A percentile compares a stretch with the other conserved stretches of the same genome.
Evolutionary conservation across 2,797 vertebrate species (phyloP).

Genomic region (Phylloscopus collybita): DNA sequence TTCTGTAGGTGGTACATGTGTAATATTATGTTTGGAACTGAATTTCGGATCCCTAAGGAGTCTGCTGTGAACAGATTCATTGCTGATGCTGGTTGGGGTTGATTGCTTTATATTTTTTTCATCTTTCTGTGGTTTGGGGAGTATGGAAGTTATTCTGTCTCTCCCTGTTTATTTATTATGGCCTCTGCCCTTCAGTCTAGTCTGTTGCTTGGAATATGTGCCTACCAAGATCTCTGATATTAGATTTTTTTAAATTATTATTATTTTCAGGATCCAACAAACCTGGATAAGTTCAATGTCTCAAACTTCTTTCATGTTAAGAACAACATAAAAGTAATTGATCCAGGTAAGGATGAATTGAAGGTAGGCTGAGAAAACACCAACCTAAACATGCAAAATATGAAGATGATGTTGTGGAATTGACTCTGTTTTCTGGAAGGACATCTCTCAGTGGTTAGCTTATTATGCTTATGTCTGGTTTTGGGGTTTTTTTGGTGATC

Average conservation of each 20-base stretch:
- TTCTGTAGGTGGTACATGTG: not conserved
- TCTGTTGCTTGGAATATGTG: not conserved
- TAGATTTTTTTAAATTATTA: not conserved
- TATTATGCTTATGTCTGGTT: not conserved
- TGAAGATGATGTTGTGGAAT: not conserved
- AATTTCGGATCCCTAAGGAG: not conserved
- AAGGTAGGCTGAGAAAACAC: not conserved
- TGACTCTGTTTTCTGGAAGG: not conserved
- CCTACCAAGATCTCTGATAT: not conserved
- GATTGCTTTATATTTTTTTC: not conserved
- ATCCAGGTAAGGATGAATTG: slow-evolving; percentile 83
- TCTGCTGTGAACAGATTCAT: not conserved
- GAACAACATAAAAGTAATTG: slow-evolving; percentile 91
- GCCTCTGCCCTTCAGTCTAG: not conserved
- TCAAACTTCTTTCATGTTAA: slow-evolving; percentile 95
- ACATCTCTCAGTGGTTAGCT: not conserved
- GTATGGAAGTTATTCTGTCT: not conserved
- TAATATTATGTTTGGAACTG: not conserved
- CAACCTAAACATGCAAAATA: not conserved
- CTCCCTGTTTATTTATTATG: not conserved
- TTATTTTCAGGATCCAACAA: slow-evolving; percentile 88
- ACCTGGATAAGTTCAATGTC: slow-evolving; percentile 98
- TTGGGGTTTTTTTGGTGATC: not conserved
- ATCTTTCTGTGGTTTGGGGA: not conserved
- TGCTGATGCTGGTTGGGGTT: not conserved